phyloP scores from a whole-genome alignment of 2,113 vertebrate species.

The Ellobius talpinus region DNA sequence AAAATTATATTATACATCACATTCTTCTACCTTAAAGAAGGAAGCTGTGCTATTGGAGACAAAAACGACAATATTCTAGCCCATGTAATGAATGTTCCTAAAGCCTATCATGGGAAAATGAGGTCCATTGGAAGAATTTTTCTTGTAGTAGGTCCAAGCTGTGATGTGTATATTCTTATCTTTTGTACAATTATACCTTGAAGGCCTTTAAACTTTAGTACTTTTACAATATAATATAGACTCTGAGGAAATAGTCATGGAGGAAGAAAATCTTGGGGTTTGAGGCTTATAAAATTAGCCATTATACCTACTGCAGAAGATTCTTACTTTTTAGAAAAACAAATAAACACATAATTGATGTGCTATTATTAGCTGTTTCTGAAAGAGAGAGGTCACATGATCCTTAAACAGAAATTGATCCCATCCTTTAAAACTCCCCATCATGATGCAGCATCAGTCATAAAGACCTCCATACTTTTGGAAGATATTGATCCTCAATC shows the following conservation, averaged over 20 bases:
- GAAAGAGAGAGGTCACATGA: not conserved
- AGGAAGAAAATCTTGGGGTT: not conserved
- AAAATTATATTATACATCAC: not conserved
- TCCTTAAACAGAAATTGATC: not conserved
- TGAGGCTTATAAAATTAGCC: not conserved
- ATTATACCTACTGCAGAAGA: not conserved
- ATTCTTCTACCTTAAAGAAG: not conserved
- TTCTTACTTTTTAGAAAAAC: not conserved
- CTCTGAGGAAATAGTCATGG: not conserved
- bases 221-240: not conserved
- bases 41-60: not conserved
- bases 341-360: not conserved
- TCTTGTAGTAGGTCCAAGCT: not conserved
- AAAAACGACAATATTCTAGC: not conserved
- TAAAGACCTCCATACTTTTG: not conserved
- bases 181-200: not conserved
- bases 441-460: not conserved
- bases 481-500: not conserved
- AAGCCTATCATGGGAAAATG: not conserved
- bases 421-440: not conserved
- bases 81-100: not conserved
- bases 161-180: not conserved
- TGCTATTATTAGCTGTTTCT: not conserved
- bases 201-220: not conserved
- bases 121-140: not conserved